A percentile compares a stretch with the other conserved stretches of the same genome.
These are phyloP conservation scores for Antigone vipio DNA, from an alignment of 2,113 vertebrate species.

Conservation along the genomic window DNA sequence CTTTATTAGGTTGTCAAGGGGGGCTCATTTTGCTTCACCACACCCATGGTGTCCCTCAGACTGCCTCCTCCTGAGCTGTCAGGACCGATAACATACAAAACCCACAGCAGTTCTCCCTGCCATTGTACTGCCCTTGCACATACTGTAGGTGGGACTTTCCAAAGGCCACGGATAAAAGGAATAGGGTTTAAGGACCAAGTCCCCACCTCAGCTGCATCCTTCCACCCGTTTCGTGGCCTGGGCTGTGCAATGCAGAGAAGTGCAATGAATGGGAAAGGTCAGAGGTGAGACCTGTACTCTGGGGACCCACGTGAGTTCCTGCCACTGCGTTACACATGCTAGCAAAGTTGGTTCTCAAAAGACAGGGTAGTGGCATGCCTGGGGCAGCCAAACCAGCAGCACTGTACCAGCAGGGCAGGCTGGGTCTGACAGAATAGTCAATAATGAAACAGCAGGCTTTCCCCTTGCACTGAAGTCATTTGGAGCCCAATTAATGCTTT, in stretches of 20 bases:
- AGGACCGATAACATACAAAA: rapidly evolving
- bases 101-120: rapidly evolving
- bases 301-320: neutral
- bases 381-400: neutral
- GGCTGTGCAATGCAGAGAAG: neutral
- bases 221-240: neutral
- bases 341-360: neutral
- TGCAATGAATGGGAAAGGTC: neutral
- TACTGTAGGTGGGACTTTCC: neutral
- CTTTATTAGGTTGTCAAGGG: neutral
- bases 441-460: neutral
- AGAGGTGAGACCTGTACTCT: neutral
- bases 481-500: neutral
- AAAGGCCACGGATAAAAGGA: neutral
- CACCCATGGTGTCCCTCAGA: neutral
- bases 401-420: neutral
- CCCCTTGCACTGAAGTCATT: neutral
- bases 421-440: neutral
- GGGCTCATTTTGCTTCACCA: neutral
- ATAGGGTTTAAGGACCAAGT: neutral
- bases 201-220: neutral
- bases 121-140: neutral
- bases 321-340: rapidly evolving
- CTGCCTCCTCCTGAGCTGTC: neutral
- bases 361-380: neutral